Conservation (phyloP, 2,888 invertebrate species). For the Dione juno region DNA sequence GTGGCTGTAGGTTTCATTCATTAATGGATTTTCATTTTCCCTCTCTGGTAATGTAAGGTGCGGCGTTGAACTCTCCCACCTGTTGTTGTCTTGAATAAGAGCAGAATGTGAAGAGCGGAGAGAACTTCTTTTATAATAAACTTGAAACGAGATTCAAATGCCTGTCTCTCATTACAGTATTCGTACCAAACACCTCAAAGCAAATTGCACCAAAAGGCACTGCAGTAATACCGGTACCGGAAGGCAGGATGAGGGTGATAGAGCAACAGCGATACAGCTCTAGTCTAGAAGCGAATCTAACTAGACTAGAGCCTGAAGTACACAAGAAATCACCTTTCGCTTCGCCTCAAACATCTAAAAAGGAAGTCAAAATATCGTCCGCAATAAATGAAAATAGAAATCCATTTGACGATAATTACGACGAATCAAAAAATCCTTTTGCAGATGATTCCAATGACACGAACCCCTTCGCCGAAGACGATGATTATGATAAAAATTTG, state of each 20-base stretch:
- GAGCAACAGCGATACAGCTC: conserved; percentile 83
- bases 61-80: too few relatives aligned
- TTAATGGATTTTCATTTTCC: too few relatives aligned
- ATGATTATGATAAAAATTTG: conserved; percentile 89
- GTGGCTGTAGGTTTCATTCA: too few relatives aligned
- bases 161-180: conserved; percentile 60
- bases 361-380: conserved; percentile 51
- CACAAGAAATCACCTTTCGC: conserved; percentile 54
- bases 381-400: conserved; percentile 61
- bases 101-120: too few relatives aligned
- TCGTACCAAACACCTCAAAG: conserved; percentile 61
- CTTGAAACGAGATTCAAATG: neutral
- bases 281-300: conserved; percentile 85
- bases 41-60: too few relatives aligned
- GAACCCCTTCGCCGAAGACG: conserved; percentile 82
- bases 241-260: conserved; percentile 82
- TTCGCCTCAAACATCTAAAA: conserved; percentile 53
- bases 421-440: conserved; percentile 87
- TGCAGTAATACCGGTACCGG: conserved; percentile 78
- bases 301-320: conserved; percentile 58
- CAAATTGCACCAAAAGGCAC: conserved; percentile 67
- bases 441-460: conserved; percentile 75
- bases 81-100: too few relatives aligned
- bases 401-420: conserved; percentile 79
- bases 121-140: too few relatives aligned